Evolutionary conservation across 2,797 vertebrate species (phyloP).

Genomic region (Onychomys leucogaster): DNA sequence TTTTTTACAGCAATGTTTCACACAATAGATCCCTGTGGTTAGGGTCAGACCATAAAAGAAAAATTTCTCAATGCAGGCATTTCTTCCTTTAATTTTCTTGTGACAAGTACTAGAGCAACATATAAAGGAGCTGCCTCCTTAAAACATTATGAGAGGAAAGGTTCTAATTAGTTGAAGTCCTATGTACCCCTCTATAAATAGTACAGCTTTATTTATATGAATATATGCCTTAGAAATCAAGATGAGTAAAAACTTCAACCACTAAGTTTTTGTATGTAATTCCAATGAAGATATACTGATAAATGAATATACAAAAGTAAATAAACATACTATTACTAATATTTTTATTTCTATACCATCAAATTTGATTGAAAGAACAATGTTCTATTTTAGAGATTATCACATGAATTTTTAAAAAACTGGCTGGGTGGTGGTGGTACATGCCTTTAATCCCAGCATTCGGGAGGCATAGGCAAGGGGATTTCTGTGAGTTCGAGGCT

Average conservation of each 20-base stretch:
- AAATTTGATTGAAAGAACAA: constrained; percentile 40
- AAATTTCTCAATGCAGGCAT: constrained; percentile 60
- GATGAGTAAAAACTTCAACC: constrained; percentile 9
- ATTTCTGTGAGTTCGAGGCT: too few species aligned
- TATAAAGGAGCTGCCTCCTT: constrained; percentile 43
- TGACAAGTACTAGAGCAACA: constrained; percentile 8
- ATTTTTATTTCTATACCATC: constrained; percentile 33
- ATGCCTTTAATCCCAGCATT: too few species aligned
- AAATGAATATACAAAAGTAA: constrained; percentile 45
- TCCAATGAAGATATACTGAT: not conserved
- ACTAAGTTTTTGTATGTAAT: constrained; percentile 12
- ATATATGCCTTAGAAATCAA: constrained; percentile 20
- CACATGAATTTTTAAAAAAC: not conserved
- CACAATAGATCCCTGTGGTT: constrained; percentile 77
- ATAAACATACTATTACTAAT: constrained; percentile 20
- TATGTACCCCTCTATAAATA: constrained; percentile 42
- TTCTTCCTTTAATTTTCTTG: constrained; percentile 57
- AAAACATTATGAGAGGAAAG: constrained; percentile 42
- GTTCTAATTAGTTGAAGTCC: constrained; percentile 24
- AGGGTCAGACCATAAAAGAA: constrained; percentile 67
- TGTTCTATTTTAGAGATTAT: constrained; percentile 1
- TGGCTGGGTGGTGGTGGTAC: too few species aligned
- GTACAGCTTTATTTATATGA: constrained; percentile 36
- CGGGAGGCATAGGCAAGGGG: too few species aligned
- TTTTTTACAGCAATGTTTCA: constrained; percentile 78